Conservation (phyloP, 2,888 invertebrate species). For the Conistra vaccinii region DNA sequence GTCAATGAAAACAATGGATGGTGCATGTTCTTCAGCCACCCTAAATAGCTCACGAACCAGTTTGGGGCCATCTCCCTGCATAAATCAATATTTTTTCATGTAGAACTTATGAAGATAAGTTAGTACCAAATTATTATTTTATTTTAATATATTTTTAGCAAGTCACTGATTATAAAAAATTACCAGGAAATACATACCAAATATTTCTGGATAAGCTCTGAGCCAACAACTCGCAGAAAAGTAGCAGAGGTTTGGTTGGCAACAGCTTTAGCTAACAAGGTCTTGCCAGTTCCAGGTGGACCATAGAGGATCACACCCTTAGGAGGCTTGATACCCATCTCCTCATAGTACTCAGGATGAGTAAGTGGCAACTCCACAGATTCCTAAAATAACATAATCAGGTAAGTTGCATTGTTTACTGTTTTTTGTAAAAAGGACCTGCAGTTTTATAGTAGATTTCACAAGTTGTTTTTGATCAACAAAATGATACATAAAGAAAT, state of each 20-base stretch:
- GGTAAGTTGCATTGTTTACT: not conserved
- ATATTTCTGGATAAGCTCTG: constrained; percentile 99
- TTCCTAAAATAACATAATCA: constrained; percentile 89
- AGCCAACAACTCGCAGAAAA: constrained; percentile 99
- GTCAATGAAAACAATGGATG: constrained; percentile 99
- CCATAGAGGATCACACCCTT: constrained; percentile 99
- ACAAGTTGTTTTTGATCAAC: not conserved
- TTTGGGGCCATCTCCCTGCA: constrained; percentile 99
- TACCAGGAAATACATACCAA: constrained; percentile 89
- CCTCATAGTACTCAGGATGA: constrained; percentile 99
- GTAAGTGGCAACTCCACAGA: constrained; percentile 99
- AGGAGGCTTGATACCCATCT: constrained; percentile 99
- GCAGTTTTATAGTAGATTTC: not conserved
- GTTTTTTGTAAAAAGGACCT: not conserved
- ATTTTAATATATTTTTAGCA: not conserved
- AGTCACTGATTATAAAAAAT: not conserved
- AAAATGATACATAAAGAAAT: not conserved
- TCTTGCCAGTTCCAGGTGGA: constrained; percentile 99
- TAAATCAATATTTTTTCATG: constrained; percentile 30
- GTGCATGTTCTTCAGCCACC: constrained; percentile 99
- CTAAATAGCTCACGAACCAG: constrained; percentile 99
- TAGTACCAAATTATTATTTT: not conserved
- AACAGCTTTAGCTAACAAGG: constrained; percentile 99
- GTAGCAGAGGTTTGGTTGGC: constrained; percentile 99
- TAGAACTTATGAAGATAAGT: not conserved